Conservation (phyloP, 1,140 invertebrate genomes). For the Ditylenchus dipsaci region DNA sequence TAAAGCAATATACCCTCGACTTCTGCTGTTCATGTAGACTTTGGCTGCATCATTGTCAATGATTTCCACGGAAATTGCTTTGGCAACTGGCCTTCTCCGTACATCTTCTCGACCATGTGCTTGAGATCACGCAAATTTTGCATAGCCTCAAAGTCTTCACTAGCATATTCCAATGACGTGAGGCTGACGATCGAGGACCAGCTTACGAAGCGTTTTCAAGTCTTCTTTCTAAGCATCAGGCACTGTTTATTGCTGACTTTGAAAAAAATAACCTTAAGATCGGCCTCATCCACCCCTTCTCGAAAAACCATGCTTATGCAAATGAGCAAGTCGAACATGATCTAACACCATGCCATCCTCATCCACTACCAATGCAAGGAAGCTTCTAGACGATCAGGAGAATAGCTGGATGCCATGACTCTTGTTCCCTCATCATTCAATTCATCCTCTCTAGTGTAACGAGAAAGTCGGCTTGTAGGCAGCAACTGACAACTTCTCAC, state of each 20-base stretch:
- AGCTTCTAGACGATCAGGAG: conserved; percentile 76
- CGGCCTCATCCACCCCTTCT: not conserved
- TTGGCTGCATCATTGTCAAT: conserved; percentile 45
- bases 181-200: conserved; percentile 66
- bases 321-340: conserved; percentile 75
- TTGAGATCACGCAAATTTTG: conserved; percentile 38
- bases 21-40: conserved; percentile 40
- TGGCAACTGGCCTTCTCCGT: conserved; percentile 15
- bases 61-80: conserved; percentile 42
- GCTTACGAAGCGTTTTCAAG: not conserved
- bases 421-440: conserved; percentile 62
- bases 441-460: conserved; percentile 58
- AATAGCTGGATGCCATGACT: conserved; percentile 80
- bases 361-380: conserved; percentile 81
- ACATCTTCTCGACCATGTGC: conserved; percentile 24
- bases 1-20: conserved; percentile 21
- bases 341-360: conserved; percentile 82
- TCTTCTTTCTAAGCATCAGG: not conserved
- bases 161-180: conserved; percentile 84
- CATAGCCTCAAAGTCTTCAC: conserved; percentile 68
- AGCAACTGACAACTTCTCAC: not conserved
- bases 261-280: not conserved
- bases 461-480: conserved; percentile 36
- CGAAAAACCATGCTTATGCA: not conserved
- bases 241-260: not conserved